phyloP scores from a whole-genome alignment of 2,797 vertebrate genomes.

The Enoplosus armatus region DNA sequence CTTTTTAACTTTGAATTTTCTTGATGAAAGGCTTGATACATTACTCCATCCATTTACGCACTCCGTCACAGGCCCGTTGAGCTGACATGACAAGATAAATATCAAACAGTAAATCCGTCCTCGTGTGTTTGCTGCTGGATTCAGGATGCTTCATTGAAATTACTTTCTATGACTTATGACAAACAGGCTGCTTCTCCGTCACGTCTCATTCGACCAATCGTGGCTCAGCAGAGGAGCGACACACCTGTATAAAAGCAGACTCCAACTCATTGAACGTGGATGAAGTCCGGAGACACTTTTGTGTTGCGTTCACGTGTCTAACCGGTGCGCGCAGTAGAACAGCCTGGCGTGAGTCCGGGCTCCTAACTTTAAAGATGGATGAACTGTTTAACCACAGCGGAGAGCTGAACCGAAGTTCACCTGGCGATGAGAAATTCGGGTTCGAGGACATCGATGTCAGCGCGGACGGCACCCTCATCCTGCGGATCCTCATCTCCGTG shows the following conservation, averaged over 20 bases:
- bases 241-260: constrained; percentile 77
- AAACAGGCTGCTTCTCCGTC: constrained; percentile 47
- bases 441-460: constrained; percentile 80
- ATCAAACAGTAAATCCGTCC: background rate
- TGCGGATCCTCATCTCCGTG: constrained; percentile 82
- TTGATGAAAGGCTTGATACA: background rate
- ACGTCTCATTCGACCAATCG: constrained; percentile 71
- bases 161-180: background rate
- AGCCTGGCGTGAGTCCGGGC: constrained; percentile 18
- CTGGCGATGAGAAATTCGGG: constrained; percentile 52
- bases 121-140: background rate
- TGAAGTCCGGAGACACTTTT: background rate
- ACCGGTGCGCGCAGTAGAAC: constrained; percentile 31
- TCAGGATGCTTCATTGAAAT: background rate
- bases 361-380: constrained; percentile 70
- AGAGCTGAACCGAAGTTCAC: constrained; percentile 62
- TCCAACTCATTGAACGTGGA: background rate
- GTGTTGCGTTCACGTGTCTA: background rate
- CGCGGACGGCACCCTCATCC: constrained; percentile 78
- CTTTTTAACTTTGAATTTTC: no score
- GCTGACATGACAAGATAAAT: background rate
- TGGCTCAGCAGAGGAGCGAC: constrained; percentile 52
- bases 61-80: background rate
- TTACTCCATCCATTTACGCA: background rate
- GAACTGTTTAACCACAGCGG: constrained; percentile 76